phyloP scores from a whole-genome alignment of 2,888 invertebrate species.

The Metellina segmentata region DNA sequence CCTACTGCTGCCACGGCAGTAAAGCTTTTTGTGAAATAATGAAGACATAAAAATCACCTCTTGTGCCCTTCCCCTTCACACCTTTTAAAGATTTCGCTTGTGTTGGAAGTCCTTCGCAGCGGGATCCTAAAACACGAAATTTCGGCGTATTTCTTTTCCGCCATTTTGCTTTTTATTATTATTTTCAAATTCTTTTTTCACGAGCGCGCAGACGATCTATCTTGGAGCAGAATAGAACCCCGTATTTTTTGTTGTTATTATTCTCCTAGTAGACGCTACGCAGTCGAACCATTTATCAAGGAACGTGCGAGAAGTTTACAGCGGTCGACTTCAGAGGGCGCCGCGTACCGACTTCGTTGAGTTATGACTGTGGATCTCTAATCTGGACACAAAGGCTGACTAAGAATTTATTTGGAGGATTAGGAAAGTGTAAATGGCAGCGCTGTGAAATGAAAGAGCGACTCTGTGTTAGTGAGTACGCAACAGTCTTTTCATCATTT shows the following conservation, averaged over 20 bases:
- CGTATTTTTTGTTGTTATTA: conserved; percentile 1
- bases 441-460: background rate
- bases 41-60: conserved; percentile 74
- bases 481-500: background rate
- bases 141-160: conserved; percentile 46
- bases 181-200: conserved; percentile 14
- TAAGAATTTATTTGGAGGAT: conserved; percentile 57
- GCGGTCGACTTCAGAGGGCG: conserved; percentile 55
- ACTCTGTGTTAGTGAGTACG: background rate
- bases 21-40: conserved; percentile 59
- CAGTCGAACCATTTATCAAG: conserved; percentile 42
- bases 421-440: background rate
- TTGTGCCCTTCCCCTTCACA: conserved; percentile 28
- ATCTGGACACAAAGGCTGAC: conserved; percentile 63
- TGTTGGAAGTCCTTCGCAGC: conserved; percentile 13
- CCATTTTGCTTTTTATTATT: conserved; percentile 13
- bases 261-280: conserved; percentile 7
- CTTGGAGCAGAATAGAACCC: conserved; percentile 16
- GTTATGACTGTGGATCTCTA: conserved; percentile 28
- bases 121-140: conserved; percentile 45
- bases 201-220: conserved; percentile 45
- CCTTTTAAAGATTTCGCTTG: conserved; percentile 2
- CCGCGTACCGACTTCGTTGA: background rate
- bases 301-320: conserved; percentile 38
- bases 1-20: conserved; percentile 8